Conservation (phyloP, 2,797 vertebrate species). For the Rhabdomys pumilio region DNA sequence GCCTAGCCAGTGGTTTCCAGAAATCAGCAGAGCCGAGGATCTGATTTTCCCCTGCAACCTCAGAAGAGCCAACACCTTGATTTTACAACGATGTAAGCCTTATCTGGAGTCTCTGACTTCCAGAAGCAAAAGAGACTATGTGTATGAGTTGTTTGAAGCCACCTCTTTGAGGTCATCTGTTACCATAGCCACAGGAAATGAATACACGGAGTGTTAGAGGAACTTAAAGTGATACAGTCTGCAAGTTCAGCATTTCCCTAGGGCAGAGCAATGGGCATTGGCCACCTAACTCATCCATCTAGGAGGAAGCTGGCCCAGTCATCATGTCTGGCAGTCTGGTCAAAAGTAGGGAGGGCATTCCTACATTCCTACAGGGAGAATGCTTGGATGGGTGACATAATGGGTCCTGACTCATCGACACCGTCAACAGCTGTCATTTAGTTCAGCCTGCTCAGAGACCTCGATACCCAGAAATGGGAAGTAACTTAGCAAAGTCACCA, state of each 20-base stretch:
- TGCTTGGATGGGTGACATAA: neutral
- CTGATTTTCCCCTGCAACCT: neutral
- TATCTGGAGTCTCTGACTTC: neutral
- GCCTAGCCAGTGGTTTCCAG: neutral
- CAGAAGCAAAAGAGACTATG: neutral
- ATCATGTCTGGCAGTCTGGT: neutral
- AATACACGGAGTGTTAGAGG: neutral
- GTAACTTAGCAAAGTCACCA: conserved; percentile 12
- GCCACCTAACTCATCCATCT: neutral
- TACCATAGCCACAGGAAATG: conserved; percentile 33
- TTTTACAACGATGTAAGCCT: neutral
- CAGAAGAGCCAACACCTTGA: conserved; percentile 1
- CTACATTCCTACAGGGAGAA: neutral
- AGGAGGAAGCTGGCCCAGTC: neutral
- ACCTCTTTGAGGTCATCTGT: neutral
- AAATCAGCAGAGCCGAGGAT: neutral
- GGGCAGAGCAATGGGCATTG: neutral
- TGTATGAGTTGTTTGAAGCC: neutral
- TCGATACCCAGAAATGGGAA: conserved; percentile 19
- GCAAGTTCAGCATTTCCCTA: neutral
- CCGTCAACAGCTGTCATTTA: conserved; percentile 30
- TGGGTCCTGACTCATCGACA: conserved; percentile 32
- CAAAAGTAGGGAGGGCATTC: neutral
- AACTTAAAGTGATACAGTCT: neutral
- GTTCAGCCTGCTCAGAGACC: conserved; percentile 65